Conservation (phyloP, 2,797 vertebrate species). For the Artibeus jamaicensis region DNA sequence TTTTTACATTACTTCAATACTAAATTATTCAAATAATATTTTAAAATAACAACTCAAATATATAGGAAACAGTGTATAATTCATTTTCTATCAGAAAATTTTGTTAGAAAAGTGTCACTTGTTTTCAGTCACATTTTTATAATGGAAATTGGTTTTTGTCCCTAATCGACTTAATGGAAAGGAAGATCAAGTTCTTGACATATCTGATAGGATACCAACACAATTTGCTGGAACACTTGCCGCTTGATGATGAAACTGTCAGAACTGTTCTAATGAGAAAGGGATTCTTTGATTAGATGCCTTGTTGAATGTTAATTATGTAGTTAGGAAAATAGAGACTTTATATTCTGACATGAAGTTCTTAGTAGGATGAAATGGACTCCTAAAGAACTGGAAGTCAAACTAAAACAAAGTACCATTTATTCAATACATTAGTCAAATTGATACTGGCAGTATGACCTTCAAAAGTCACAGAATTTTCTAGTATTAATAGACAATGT, state of each 20-base stretch:
- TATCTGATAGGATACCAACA: conserved; percentile 61
- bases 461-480: background rate
- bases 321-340: conserved; percentile 53
- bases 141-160: conserved; percentile 67
- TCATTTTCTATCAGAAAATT: conserved; percentile 42
- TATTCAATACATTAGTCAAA: background rate
- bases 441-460: background rate
- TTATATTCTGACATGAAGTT: conserved; percentile 55
- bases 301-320: conserved; percentile 68
- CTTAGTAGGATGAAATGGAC: background rate
- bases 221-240: conserved; percentile 70
- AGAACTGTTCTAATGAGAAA: conserved; percentile 71
- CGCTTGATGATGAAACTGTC: conserved; percentile 69
- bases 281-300: conserved; percentile 55
- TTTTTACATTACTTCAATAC: conserved; percentile 43
- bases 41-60: background rate
- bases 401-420: background rate
- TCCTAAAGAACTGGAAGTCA: conserved; percentile 15
- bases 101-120: conserved; percentile 16
- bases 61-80: background rate
- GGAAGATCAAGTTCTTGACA: conserved; percentile 71
- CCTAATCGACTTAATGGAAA: conserved; percentile 72
- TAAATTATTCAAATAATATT: conserved; percentile 56
- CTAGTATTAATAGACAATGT: background rate
- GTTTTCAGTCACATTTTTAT: conserved; percentile 58